Evolutionary conservation across 1,140 invertebrate genomes (phyloP), one percentile per base, ranked within the genome.

Genomic region (Drosophila miranda): DNA sequence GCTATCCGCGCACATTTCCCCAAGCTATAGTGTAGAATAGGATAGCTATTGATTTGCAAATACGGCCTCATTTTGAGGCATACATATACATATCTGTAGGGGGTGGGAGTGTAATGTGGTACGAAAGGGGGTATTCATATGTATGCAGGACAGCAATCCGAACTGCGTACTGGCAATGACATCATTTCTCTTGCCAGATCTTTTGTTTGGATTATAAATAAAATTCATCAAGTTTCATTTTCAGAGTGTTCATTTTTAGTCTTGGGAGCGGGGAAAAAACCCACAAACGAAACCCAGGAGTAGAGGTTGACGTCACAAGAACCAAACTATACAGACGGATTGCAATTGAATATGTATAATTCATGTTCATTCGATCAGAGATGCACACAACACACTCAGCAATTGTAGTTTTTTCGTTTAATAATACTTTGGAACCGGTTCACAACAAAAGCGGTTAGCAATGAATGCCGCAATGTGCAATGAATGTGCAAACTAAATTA

Each of bases 141-240:
- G 34, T 13, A 38, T 34, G 34, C 3, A 55, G n/a, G 42, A 45
- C 11, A 26, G 1, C 23, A 26, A 6, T 26, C 23, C 23, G 23
- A 26, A 6, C 23, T 26, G 23, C 23, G 23, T 26, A 26, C 23
- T 30, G 11, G 9, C 30, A 59, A 48, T 58, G 66, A 70, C 66
- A 72, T 72, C 49, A 70, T 61, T 53, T 43, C 19, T 41, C 21
- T 3, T 45, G 48, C 49, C 62, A 48, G 67, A 55, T 67, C 62
- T 43, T 67, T 67, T 54, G 42, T 54, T 48, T 56, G 46, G 45
- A 51, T 62, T 73, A 73, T 48, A 19, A 52, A 73, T 56, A 63
- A 28, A 52, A 73, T 56, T 73, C 69, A 73, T 63, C 46, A 73
- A 73, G 70, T 73, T 51, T 62, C 41, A 63, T 43, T 51, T 73